phyloP scores from a whole-genome alignment of 2,888 invertebrate genomes.

The Eutolmus rufibarbis region DNA sequence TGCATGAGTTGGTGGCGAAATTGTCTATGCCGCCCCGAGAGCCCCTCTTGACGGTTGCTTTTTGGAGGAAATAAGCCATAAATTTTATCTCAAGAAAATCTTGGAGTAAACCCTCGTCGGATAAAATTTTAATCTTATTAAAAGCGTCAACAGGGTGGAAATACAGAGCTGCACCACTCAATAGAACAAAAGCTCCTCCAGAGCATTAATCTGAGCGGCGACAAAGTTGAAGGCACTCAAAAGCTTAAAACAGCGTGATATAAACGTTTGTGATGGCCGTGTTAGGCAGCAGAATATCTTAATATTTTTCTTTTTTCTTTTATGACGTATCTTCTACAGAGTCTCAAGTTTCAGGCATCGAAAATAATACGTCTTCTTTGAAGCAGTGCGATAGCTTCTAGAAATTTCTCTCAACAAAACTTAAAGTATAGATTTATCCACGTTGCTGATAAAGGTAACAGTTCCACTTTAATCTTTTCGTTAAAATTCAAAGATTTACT shows the following conservation, averaged over 20 bases:
- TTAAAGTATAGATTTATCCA: neutral
- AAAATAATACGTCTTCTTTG: neutral
- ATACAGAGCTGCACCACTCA: slow-evolving; percentile 30
- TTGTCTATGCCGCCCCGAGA: neutral
- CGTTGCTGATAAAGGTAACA: no score
- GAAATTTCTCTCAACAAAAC: neutral
- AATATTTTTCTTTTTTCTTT: neutral
- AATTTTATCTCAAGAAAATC: slow-evolving; percentile 33
- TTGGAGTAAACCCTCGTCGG: slow-evolving; percentile 9
- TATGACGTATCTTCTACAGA: neutral
- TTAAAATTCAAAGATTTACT: no score
- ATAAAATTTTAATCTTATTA: slow-evolving; percentile 39
- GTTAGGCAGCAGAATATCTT: neutral
- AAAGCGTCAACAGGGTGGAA: slow-evolving; percentile 36
- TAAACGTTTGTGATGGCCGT: neutral
- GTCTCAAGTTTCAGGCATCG: neutral
- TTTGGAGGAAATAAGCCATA: slow-evolving; percentile 9
- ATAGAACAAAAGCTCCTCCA: slow-evolving; percentile 18
- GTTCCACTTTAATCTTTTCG: no score
- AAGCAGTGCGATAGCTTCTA: neutral
- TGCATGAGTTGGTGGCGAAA: neutral
- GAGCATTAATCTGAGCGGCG: slow-evolving; percentile 23
- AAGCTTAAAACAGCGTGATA: slow-evolving; percentile 34
- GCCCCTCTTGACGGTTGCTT: neutral
- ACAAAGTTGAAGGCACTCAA: slow-evolving; percentile 35